Evolutionary conservation across 2,113 vertebrate species (phyloP), one percentile per base, ranked within the genome.

Genomic region (Leptocoma aspasia): DNA sequence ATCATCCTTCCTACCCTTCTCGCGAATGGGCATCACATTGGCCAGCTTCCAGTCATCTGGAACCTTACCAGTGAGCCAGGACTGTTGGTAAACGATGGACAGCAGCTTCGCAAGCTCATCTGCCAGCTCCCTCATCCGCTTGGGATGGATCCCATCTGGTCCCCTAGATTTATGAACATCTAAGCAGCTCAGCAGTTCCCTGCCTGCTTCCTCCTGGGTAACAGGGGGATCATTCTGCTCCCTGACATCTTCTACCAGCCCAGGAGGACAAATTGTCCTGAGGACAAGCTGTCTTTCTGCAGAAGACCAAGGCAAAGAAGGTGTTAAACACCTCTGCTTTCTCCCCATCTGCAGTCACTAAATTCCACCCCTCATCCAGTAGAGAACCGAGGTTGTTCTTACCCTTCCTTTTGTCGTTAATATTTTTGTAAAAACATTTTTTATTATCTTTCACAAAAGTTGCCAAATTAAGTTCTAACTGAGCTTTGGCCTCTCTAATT

Each of bases 21-120:
- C 26, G 42, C 45, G 64, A 7, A 66, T 13, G 22, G 31, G 33
- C 2, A 7, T 35, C 56, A 59, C 56, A 24, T 4, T 35, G n/a
- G 33, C n/a, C n/a, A 59, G 22, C 33, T 59, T 35, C 9, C n/a
- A 26, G 11, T 26, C 44, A 35, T 27, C 23, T 39, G 20, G 66
- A 70, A 52, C 11, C 27, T 52, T 26, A 13, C 20, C 15, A 10
- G 20, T 52, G 35, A 41, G 21, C 15, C 35, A 41, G 15, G 35
- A 39, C 35, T 31, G 27, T 7, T 70, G 27, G 28, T 31, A 18
- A 53, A 33, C 14, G 11, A 53, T 41, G 33, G 15, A 53, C 49
- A 71, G 69, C 0, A 0, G 37, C 21, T 53, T 24, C 1, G 0
- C 28, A 53, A 17, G 15, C 11, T 71, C 69, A 41, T 33, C 21